A percentile compares a stretch with the other conserved stretches of the same genome.
Evolutionary conservation across 2,113 vertebrate genomes (phyloP).

Genomic region (Pluvianellus socialis): DNA sequence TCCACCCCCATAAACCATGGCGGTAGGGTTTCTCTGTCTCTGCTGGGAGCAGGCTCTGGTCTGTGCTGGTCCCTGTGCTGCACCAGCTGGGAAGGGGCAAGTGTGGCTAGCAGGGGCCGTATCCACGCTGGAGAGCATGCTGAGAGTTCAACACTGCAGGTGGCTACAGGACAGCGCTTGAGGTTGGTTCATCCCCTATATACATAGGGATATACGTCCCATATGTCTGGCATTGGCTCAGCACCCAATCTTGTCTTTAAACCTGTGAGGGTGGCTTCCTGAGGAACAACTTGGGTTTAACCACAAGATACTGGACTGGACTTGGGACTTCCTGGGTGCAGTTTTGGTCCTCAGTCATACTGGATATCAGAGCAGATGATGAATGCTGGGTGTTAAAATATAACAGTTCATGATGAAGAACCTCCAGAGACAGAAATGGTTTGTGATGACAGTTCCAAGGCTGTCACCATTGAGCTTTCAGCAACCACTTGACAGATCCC

Average conservation of each 20-base stretch:
- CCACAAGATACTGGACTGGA: background rate
- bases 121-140: background rate
- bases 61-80: background rate
- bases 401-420: background rate
- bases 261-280: background rate
- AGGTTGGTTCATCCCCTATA: background rate
- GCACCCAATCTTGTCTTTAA: background rate
- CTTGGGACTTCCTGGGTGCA: background rate
- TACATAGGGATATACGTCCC: fast-evolving
- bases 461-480: background rate
- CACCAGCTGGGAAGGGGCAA: background rate
- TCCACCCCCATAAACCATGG: background rate
- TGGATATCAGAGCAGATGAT: background rate
- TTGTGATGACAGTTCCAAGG: background rate
- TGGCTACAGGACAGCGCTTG: background rate
- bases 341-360: background rate
- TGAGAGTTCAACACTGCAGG: background rate
- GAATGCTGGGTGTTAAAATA: background rate
- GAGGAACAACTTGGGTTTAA: background rate
- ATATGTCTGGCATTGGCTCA: background rate
- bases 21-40: background rate
- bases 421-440: background rate
- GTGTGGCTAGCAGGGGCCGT: background rate
- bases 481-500: background rate
- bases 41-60: background rate